Percentiles rank a stretch among this genome's conserved stretches.
phyloP scores from a whole-genome alignment of 2,888 invertebrate species.

The Odontocolon sp. region DNA sequence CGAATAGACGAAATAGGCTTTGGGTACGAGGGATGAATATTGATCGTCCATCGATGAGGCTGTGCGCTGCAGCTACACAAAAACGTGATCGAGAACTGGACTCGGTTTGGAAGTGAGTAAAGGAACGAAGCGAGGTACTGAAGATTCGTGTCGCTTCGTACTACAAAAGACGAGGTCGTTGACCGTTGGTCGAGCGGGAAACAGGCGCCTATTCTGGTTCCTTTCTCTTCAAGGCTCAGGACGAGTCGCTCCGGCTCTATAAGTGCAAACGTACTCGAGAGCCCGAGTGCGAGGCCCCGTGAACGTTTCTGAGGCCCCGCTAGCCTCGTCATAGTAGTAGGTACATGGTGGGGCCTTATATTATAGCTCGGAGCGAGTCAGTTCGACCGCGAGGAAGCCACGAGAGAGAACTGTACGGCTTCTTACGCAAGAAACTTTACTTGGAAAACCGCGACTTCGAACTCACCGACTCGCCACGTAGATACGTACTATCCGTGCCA shows the following conservation, averaged over 20 bases:
- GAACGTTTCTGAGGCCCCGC: no score
- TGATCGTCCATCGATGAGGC: no score
- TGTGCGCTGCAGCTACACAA: no score
- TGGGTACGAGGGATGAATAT: no score
- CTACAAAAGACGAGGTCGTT: slow-evolving; percentile 66
- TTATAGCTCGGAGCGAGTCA: background rate
- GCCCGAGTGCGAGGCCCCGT: slow-evolving; percentile 11
- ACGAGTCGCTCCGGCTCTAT: slow-evolving; percentile 54
- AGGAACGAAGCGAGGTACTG: background rate
- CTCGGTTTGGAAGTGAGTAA: background rate
- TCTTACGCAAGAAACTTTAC: slow-evolving; percentile 47
- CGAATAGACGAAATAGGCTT: background rate
- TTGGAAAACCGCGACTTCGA: slow-evolving; percentile 6
- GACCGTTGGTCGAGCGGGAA: slow-evolving; percentile 61
- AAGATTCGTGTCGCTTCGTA: slow-evolving; percentile 36
- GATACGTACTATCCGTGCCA: slow-evolving; percentile 5
- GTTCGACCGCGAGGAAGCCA: background rate
- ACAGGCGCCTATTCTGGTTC: slow-evolving; percentile 65
- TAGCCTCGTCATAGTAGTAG: slow-evolving; percentile 52
- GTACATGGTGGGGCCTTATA: background rate
- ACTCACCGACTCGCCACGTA: background rate
- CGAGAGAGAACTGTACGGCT: slow-evolving; percentile 1
- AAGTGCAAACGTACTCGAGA: slow-evolving; percentile 21
- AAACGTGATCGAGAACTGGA: background rate
- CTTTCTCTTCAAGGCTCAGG: slow-evolving; percentile 70